Conservation (phyloP, 23 tunicate genomes). For the Ascidia mentula region DNA sequence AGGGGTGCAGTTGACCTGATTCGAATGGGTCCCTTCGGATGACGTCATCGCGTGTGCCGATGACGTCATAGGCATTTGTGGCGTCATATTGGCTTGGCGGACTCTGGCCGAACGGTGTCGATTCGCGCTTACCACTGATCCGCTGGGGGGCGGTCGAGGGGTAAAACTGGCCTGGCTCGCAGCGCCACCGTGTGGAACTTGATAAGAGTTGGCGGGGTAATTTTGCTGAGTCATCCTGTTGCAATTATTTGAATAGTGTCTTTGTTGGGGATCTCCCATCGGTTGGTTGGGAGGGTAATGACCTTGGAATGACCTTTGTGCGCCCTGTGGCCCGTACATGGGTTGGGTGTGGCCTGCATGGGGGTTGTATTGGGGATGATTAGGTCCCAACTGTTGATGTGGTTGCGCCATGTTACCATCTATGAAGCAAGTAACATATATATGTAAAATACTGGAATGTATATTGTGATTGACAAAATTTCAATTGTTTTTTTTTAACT, state of each 20-base stretch:
- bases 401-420: not conserved
- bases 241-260: not conserved
- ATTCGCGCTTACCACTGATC: not conserved
- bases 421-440: no score
- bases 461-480: no score
- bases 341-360: not conserved
- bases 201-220: not conserved
- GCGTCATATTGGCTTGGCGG: not conserved
- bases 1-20: constrained; percentile 21
- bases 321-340: not conserved
- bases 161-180: not conserved
- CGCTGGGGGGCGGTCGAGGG: constrained; percentile 4
- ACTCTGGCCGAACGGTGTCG: not conserved
- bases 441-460: no score
- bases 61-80: constrained; percentile 8
- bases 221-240: not conserved
- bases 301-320: constrained; percentile 5
- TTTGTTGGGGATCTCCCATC: not conserved
- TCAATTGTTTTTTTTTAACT: no score
- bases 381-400: not conserved
- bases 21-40: constrained; percentile 5
- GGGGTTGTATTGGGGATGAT: constrained; percentile 13
- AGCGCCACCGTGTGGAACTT: not conserved
- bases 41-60: not conserved
- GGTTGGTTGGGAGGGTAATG: not conserved